Conservation (phyloP, 1,140 invertebrate species). For the Papilio polytes region DNA sequence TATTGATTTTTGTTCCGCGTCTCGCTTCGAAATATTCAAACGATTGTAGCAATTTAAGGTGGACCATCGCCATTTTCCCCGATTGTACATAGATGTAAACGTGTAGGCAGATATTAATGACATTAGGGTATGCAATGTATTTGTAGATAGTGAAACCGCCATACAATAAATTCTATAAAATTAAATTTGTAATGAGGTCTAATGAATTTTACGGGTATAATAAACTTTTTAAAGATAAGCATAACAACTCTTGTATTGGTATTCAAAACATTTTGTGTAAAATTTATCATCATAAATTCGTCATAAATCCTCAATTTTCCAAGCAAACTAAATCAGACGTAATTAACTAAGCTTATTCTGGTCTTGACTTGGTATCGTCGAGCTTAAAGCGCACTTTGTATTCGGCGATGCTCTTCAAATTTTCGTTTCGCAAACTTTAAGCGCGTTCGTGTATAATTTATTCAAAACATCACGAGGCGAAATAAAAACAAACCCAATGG, state of each 20-base stretch:
- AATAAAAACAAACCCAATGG: slow-evolving; percentile 30
- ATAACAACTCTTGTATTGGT: background rate
- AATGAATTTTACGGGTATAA: background rate
- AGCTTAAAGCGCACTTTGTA: background rate
- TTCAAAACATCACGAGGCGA: slow-evolving; percentile 20
- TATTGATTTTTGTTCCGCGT: too few species aligned
- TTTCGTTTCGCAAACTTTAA: slow-evolving; percentile 14
- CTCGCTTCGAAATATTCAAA: too few species aligned
- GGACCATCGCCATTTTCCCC: too few species aligned
- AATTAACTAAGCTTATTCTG: slow-evolving; percentile 21
- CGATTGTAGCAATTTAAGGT: too few species aligned
- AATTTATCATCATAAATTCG: background rate
- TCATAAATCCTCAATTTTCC: background rate
- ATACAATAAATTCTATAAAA: too few species aligned
- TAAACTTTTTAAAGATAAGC: background rate
- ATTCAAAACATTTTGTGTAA: background rate
- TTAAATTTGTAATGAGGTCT: too few species aligned
- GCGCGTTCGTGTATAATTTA: slow-evolving; percentile 30
- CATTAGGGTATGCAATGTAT: background rate
- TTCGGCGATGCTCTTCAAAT: background rate
- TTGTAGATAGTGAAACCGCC: background rate
- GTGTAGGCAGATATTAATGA: slow-evolving; percentile 10
- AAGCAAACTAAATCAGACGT: slow-evolving; percentile 10
- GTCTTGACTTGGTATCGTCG: slow-evolving; percentile 14
- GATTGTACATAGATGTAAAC: background rate